Evolutionary conservation across 2,113 vertebrate species (phyloP), one percentile per base, ranked within the genome.

Genomic region (Lasiurus borealis): DNA sequence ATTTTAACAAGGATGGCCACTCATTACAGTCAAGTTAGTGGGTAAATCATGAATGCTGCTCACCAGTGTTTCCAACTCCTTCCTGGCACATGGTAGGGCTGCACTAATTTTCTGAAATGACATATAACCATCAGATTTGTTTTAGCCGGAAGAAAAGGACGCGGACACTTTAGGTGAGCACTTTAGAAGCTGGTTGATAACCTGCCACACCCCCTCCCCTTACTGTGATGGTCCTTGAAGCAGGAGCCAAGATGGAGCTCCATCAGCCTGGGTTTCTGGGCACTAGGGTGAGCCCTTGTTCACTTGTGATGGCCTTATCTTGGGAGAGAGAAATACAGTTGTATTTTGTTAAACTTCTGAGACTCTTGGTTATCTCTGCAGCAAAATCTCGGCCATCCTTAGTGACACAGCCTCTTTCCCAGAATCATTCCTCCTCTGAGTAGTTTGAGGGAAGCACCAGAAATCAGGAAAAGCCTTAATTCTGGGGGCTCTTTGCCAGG

Each of bases 331-430:
- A 85, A 48, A 36, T 36, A 31, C 31, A 66, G 18, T 57, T 71
- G n/a, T 75, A 23, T 69, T 85, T 69, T 44, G 8, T 88, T 73
- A 62, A 81, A 48, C 31, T 31, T 85, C 57, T 76, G 59, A 96
- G 48, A 40, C 71, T 54, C 54, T 27, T 44, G 15, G 19, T 48
- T 77, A 52, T 68, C 50, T 54, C 52, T 40, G 62, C 19, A n/a
- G 85, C 54, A 91, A 54, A 76, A 75, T 31, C 68, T 76, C 71
- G 29, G 21, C n/a, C 36, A 50, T 50, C 71, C 25, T 68, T 82
- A 52, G 9, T 66, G 59, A 76, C 44, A 27, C 6, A 50, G 18
- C 29, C 44, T 15, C 19, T 27, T 93, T 66, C 21, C 34, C 40
- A 21, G 29, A 88, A 80, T 34, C 59, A 25, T 69, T 88, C 72